Conservation (phyloP, 1,140 invertebrate genomes). For the Drosophila auraria region DNA sequence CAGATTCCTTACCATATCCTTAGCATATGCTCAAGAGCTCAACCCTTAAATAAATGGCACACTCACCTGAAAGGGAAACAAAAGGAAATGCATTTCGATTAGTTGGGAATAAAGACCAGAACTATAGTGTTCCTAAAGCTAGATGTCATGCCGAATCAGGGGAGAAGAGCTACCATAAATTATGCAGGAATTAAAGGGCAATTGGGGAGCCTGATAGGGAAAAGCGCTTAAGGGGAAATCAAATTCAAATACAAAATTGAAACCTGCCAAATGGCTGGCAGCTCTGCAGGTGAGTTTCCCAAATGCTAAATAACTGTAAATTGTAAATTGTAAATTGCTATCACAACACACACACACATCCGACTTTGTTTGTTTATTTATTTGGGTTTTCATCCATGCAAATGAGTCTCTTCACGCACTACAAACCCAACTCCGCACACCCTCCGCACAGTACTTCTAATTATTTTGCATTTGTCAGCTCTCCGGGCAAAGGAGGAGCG, state of each 20-base stretch:
- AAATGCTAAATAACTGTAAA: conserved; percentile 33
- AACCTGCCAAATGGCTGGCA: conserved; percentile 30
- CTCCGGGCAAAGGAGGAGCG: not conserved
- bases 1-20: conserved; percentile 43
- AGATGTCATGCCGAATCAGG: conserved; percentile 7
- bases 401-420: conserved; percentile 23
- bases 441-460: conserved; percentile 43
- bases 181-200: not conserved
- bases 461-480: conserved; percentile 60
- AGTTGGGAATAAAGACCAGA: not conserved
- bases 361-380: conserved; percentile 21
- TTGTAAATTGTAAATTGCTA: conserved; percentile 40
- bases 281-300: conserved; percentile 6
- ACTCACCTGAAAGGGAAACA: conserved; percentile 52
- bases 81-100: conserved; percentile 23
- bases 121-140: not conserved
- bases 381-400: conserved; percentile 28
- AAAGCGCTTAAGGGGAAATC: not conserved
- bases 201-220: no score
- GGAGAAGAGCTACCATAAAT: not conserved
- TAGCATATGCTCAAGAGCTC: conserved; percentile 11
- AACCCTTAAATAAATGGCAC: not conserved
- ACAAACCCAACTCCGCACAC: conserved; percentile 18
- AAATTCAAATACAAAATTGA: conserved; percentile 29
- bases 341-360: conserved; percentile 13